Evolutionary conservation across 2,113 vertebrate species (phyloP).

Genomic region (Candoia aspera): DNA sequence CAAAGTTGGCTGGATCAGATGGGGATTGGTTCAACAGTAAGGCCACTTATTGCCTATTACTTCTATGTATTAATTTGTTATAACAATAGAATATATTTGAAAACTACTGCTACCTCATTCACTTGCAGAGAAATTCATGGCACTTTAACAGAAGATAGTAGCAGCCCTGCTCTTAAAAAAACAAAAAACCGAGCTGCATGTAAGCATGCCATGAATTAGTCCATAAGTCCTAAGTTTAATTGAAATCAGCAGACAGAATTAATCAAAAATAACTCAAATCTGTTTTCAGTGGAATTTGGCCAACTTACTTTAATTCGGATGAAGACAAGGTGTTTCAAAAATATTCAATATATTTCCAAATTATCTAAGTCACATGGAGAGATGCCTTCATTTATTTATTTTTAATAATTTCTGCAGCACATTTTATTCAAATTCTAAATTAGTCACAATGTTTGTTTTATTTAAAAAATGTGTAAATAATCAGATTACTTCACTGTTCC

Average conservation of each 20-base stretch:
- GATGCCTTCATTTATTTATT: not conserved
- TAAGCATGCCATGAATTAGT: not conserved
- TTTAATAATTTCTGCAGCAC: not conserved
- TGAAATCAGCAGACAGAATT: not conserved
- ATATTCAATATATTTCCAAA: not conserved
- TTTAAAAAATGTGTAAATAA: conserved; percentile 54
- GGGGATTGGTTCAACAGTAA: not conserved
- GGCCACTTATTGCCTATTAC: not conserved
- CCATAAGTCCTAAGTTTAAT: not conserved
- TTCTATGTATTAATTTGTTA: not conserved
- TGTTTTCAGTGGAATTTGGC: not conserved
- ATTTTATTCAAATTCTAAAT: conserved; percentile 6
- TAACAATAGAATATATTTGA: not conserved
- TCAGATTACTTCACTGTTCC: conserved; percentile 38
- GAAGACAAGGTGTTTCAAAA: not conserved
- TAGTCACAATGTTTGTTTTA: conserved; percentile 6
- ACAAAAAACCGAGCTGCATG: not conserved
- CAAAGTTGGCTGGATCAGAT: not conserved
- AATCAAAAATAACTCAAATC: not conserved
- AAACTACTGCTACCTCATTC: not conserved
- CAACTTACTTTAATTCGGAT: not conserved
- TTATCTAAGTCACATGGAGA: not conserved
- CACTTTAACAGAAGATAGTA: not conserved
- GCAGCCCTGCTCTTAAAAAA: not conserved
- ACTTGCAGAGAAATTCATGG: not conserved